These are phyloP conservation scores for Eledone cirrhosa DNA, from an alignment of 2,888 invertebrate species.

Conservation along the genomic window DNA sequence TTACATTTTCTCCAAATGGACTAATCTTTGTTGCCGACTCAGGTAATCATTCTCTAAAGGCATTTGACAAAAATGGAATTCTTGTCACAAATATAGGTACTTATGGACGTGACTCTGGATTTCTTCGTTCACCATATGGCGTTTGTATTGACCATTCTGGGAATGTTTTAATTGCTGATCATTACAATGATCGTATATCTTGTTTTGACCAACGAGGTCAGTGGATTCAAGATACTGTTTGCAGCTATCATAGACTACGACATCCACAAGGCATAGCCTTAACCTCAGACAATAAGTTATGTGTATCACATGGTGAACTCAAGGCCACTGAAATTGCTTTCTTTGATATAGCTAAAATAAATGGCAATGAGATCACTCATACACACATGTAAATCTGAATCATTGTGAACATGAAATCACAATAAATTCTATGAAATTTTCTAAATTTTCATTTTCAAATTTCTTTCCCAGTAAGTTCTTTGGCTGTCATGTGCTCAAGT, in stretches of 20 bases:
- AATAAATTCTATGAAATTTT: neutral
- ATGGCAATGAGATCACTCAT: slow-evolving; percentile 38
- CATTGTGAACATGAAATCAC: neutral
- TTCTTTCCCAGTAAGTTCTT: neutral
- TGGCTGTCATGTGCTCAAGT: too few species aligned
- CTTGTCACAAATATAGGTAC: slow-evolving; percentile 67
- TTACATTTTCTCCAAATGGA: slow-evolving; percentile 65
- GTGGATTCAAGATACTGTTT: slow-evolving; percentile 50
- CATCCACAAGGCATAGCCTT: slow-evolving; percentile 47
- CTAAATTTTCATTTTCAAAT: neutral
- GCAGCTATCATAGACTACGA: slow-evolving; percentile 37
- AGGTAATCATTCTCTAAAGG: slow-evolving; percentile 69
- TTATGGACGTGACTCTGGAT: slow-evolving; percentile 67
- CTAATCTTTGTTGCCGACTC: slow-evolving; percentile 68
- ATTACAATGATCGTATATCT: slow-evolving; percentile 66
- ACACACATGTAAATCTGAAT: neutral
- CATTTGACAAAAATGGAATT: slow-evolving; percentile 66
- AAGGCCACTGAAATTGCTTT: slow-evolving; percentile 44
- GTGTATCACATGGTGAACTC: slow-evolving; percentile 42
- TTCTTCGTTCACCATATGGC: slow-evolving; percentile 69
- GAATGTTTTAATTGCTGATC: slow-evolving; percentile 69
- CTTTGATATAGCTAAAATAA: slow-evolving; percentile 39
- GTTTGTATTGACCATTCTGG: slow-evolving; percentile 67
- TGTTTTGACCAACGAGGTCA: slow-evolving; percentile 49
- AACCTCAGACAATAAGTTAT: slow-evolving; percentile 40